These are phyloP conservation scores for Agapostemon virescens DNA, from an alignment of 2,888 invertebrate genomes.

Conservation along the genomic window DNA sequence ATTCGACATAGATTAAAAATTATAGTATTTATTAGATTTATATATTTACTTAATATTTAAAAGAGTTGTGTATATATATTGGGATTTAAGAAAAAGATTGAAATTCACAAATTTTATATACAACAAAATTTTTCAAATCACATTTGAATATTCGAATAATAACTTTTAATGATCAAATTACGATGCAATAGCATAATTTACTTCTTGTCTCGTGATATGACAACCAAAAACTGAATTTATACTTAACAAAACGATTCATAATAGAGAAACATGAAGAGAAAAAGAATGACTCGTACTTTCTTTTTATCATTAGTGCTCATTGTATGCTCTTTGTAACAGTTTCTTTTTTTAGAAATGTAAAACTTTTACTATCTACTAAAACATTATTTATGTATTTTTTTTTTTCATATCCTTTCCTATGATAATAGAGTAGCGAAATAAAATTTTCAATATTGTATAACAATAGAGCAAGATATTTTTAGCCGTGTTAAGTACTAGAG, in stretches of 20 bases:
- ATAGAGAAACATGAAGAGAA: constrained; percentile 30
- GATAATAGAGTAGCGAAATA: constrained; percentile 8
- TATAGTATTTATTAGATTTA: constrained; percentile 50
- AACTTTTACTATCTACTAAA: constrained; percentile 34
- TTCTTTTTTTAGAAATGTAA: constrained; percentile 45
- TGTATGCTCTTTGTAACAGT: constrained; percentile 44
- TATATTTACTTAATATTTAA: constrained; percentile 35
- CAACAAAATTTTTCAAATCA: constrained; percentile 1
- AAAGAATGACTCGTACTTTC: constrained; percentile 40
- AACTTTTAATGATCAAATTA: constrained; percentile 14
- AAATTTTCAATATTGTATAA: constrained; percentile 2
- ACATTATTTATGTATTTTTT: constrained; percentile 39
- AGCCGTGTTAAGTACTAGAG: not conserved
- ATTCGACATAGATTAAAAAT: constrained; percentile 38
- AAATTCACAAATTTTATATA: constrained; percentile 45
- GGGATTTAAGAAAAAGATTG: constrained; percentile 27
- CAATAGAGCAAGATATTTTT: not conserved
- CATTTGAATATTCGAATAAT: constrained; percentile 14
- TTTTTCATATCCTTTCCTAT: constrained; percentile 41
- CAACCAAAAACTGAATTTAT: constrained; percentile 29
- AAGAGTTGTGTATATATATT: constrained; percentile 49
- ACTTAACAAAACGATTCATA: constrained; percentile 19
- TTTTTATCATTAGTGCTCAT: constrained; percentile 29
- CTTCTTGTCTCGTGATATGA: constrained; percentile 14
- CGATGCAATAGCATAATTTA: constrained; percentile 6